Evolutionary conservation across 1,140 invertebrate genomes (phyloP), one percentile per base, ranked within the genome.

Genomic region (Polypedilum pembai): DNA sequence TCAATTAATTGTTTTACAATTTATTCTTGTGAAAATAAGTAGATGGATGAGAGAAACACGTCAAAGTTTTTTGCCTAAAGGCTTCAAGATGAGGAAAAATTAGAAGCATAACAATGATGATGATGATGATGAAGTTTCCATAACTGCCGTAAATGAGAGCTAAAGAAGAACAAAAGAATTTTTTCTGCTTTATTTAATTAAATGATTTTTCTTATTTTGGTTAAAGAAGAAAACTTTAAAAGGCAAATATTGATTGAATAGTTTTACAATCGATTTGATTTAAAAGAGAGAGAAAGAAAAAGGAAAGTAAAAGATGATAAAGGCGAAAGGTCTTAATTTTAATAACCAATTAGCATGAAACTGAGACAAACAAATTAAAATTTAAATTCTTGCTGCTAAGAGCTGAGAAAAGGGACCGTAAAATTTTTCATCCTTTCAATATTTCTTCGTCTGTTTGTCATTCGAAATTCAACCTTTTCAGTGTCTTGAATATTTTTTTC

Each of bases 301-400:
- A n/a, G n/a, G n/a, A n/a, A n/a, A n/a, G n/a, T n/a, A n/a, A 56
- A 56, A 56, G 10, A 56, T n/a, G 12, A 56, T 3, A 56, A n/a
- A 45, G 15, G 41, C 8, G 15, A 56, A 56, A 56, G 45, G 45
- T 56, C 45, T 56, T 12, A 56, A 56, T 56, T 56, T 15, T 56
- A 56, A 56, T 56, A n/a, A 56, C 45, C 45, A 56, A 56, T 56
- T 56, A 56, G 45, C n/a, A 56, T n/a, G 24, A 56, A 56, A 56
- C n/a, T n/a, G 45, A 56, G 45, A 56, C 45, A 56, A 56, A 56
- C 45, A 56, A 56, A 56, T 56, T 56, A n/a, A 56, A 56, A 56
- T 56, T 56, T 56, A 56, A 56, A 56, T 56, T 56, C 12, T 56
- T 12, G 45, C 3, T 56, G 12, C 7, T n/a, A 56, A 56, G 3